Evolutionary conservation across 2,797 vertebrate species (phyloP).

Genomic region (Fratercula arctica): DNA sequence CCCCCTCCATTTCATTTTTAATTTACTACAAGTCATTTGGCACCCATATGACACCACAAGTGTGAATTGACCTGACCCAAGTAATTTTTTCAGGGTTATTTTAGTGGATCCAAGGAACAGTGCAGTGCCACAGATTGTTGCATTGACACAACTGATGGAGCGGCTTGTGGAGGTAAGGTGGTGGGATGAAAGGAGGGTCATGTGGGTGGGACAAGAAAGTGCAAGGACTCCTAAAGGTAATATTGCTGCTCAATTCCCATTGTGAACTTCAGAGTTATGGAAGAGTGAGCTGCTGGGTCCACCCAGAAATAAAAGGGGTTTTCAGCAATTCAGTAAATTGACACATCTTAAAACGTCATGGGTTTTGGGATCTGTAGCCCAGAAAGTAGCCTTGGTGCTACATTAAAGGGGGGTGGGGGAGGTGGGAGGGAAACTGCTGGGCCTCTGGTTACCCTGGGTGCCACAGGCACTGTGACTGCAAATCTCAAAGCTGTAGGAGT

Average conservation of each 20-base stretch:
- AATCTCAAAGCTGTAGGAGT: background rate
- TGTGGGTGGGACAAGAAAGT: background rate
- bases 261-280: background rate
- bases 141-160: background rate
- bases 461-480: background rate
- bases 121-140: background rate
- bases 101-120: background rate
- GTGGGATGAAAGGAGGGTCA: background rate
- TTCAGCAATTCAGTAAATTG: background rate
- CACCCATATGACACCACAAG: background rate
- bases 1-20: background rate
- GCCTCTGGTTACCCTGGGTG: background rate
- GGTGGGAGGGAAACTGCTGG: background rate
- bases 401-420: background rate
- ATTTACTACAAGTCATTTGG: background rate
- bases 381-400: background rate
- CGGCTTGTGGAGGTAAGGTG: background rate
- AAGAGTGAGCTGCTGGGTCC: background rate
- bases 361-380: background rate
- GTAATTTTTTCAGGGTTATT: background rate
- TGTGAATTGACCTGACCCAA: background rate
- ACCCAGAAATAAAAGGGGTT: accelerated
- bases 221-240: background rate
- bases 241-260: background rate
- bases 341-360: background rate